These are phyloP conservation scores for Rhingia rostrata DNA, from an alignment of 2,888 invertebrate genomes.

Conservation along the genomic window DNA sequence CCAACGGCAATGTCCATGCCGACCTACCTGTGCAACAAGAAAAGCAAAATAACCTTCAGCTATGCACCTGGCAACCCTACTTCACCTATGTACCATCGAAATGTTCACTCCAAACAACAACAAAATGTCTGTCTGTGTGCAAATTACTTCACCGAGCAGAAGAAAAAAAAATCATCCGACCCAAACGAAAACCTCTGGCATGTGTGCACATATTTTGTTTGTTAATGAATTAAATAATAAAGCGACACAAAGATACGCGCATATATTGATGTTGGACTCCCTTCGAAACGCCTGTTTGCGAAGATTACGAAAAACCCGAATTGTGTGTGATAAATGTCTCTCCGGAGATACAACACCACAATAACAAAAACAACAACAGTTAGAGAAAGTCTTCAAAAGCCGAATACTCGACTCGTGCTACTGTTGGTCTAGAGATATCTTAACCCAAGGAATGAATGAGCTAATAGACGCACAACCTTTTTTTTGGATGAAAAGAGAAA, in stretches of 20 bases:
- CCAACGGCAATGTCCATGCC: too few relatives aligned
- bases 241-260: background rate
- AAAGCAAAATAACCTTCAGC: background rate
- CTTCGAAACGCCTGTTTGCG: background rate
- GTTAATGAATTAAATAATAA: background rate
- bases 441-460: conserved; percentile 52
- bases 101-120: background rate
- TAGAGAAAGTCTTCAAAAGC: conserved; percentile 40
- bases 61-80: background rate
- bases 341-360: conserved; percentile 30
- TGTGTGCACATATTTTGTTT: background rate
- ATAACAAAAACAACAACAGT: conserved; percentile 27
- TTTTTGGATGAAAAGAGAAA: conserved; percentile 62
- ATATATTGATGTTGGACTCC: background rate
- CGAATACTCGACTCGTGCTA: conserved; percentile 12
- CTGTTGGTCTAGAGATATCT: background rate
- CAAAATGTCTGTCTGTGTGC: background rate
- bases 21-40: too few relatives aligned
- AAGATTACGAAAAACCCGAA: conserved; percentile 14
- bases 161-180: background rate
- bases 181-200: background rate
- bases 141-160: background rate
- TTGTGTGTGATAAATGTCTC: conserved; percentile 23
- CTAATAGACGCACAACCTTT: conserved; percentile 49
- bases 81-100: background rate